phyloP scores from a whole-genome alignment of 2,888 invertebrate species.

The Drosophila ustulata region DNA sequence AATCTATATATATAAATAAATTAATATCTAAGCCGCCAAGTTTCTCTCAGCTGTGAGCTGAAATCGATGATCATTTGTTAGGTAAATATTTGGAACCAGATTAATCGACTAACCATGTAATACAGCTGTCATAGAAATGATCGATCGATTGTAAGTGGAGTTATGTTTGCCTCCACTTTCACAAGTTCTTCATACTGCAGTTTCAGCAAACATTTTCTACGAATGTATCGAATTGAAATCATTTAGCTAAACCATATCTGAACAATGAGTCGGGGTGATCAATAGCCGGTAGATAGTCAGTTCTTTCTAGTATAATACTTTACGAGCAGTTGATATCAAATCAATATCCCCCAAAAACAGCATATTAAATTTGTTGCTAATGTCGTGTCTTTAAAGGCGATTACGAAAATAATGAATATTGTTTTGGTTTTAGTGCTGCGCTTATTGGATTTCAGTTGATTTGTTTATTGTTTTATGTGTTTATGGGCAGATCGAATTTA shows the following conservation, averaged over 20 bases:
- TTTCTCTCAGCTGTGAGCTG: background rate
- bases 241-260: background rate
- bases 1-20: background rate
- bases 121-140: background rate
- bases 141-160: background rate
- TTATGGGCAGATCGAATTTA: constrained; percentile 33
- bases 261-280: background rate
- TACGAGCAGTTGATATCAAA: background rate
- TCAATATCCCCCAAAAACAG: background rate
- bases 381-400: constrained; percentile 19
- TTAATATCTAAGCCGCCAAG: background rate
- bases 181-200: background rate
- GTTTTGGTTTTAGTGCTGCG: constrained; percentile 20
- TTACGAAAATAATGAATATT: constrained; percentile 25
- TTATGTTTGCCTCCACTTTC: background rate
- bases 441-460: constrained; percentile 28
- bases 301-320: background rate
- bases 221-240: background rate
- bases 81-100: background rate
- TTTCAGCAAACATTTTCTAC: background rate
- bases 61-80: background rate
- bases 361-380: constrained; percentile 6
- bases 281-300: background rate
- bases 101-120: background rate
- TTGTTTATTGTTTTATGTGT: constrained; percentile 44